phyloP scores from a whole-genome alignment of 2,113 vertebrate genomes.

The Cacatua alba region DNA sequence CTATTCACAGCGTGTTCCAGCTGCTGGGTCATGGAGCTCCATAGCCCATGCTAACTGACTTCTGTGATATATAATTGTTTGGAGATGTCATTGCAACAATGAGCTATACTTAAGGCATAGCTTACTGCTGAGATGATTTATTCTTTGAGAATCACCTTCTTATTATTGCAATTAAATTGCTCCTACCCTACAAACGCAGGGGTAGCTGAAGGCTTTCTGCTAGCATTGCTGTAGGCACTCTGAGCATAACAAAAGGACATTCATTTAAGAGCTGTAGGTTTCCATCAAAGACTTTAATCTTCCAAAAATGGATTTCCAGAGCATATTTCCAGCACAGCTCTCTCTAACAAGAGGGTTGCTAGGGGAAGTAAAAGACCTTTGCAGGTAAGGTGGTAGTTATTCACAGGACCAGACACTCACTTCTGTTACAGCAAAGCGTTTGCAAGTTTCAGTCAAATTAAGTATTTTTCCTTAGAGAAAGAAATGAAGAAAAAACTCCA shows the following conservation, averaged over 20 bases:
- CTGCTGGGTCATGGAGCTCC: not conserved
- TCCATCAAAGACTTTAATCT: not conserved
- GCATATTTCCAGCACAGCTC: not conserved
- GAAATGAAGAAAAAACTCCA: not conserved
- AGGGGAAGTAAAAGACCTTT: not conserved
- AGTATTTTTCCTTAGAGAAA: not conserved
- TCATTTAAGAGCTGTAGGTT: not conserved
- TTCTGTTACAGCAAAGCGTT: not conserved
- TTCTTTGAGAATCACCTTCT: constrained; percentile 27
- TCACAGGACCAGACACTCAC: not conserved
- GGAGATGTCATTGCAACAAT: not conserved
- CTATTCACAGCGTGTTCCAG: not conserved
- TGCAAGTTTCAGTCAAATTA: not conserved
- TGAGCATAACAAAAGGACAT: not conserved
- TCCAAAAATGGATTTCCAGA: constrained; percentile 10
- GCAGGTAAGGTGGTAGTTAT: not conserved
- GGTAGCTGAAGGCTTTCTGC: not conserved
- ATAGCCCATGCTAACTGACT: not conserved
- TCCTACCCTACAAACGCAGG: not conserved
- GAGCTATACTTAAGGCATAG: not conserved
- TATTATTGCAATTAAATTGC: constrained; percentile 48
- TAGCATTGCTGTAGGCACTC: not conserved
- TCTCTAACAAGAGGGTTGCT: not conserved
- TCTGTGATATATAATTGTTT: not conserved
- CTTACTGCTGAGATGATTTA: not conserved